Conservation (phyloP, 2,113 vertebrate species). For the Sylvietta virens region DNA sequence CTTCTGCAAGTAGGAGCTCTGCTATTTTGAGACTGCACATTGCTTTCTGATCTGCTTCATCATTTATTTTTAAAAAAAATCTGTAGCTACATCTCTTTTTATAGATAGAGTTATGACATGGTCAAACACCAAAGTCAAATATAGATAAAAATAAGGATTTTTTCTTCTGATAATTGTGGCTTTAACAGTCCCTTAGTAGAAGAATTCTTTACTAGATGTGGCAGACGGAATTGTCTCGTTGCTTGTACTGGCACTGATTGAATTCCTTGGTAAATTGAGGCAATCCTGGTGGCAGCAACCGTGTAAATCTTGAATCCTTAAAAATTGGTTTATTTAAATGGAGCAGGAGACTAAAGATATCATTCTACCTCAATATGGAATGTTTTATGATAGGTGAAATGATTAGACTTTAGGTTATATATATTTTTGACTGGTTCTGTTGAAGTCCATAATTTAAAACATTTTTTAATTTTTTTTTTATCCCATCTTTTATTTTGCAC, state of each 20-base stretch:
- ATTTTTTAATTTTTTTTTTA: fast-evolving
- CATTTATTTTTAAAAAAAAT: not conserved
- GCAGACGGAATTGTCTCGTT: not conserved
- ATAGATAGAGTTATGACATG: not conserved
- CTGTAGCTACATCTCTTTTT: not conserved
- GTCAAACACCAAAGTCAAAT: not conserved
- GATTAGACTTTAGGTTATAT: not conserved
- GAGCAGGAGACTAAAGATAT: not conserved
- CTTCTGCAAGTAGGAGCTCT: not conserved
- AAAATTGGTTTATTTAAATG: not conserved
- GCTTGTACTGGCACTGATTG: not conserved
- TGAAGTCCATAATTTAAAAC: not conserved
- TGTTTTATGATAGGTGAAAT: not conserved
- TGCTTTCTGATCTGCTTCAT: not conserved
- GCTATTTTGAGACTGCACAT: not conserved
- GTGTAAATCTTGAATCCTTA: not conserved
- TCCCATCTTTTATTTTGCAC: not conserved
- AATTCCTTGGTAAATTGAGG: not conserved
- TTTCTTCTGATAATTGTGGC: not conserved
- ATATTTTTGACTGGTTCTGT: not conserved
- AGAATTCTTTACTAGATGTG: not conserved
- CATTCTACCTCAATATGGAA: not conserved
- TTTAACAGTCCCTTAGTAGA: not conserved
- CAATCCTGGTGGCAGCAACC: not conserved
- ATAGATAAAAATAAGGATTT: not conserved